These are phyloP conservation scores for Dunckerocampus dactyliophorus DNA, from an alignment of 2,113 vertebrate species.

Conservation along the genomic window DNA sequence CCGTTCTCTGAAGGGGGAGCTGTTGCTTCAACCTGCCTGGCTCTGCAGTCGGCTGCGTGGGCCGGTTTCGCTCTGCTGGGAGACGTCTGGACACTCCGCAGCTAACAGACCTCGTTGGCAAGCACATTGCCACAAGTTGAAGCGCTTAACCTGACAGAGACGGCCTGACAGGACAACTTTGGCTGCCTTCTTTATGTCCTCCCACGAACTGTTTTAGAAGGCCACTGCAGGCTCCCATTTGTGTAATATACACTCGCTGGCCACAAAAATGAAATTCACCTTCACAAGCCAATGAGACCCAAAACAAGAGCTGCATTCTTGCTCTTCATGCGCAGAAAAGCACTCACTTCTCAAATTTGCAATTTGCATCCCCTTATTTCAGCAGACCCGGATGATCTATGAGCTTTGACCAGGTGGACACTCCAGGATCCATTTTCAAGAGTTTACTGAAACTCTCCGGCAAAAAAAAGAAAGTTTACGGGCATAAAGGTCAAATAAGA, in stretches of 20 bases:
- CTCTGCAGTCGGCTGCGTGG: neutral
- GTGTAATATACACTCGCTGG: neutral
- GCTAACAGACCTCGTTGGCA: constrained; percentile 46
- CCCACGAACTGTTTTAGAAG: constrained; percentile 11
- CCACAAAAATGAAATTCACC: no score
- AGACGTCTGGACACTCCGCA: constrained; percentile 33
- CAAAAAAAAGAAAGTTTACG: neutral
- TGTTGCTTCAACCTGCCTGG: constrained; percentile 42
- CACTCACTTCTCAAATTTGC: no score
- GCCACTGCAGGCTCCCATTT: constrained; percentile 18
- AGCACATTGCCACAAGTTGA: constrained; percentile 48
- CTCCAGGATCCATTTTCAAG: neutral
- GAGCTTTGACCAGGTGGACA: no score
- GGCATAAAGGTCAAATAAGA: neutral
- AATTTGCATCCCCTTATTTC: no score
- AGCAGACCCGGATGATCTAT: no score
- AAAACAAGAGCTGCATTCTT: no score
- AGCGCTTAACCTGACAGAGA: constrained; percentile 51
- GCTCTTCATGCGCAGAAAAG: no score
- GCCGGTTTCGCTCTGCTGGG: constrained; percentile 16
- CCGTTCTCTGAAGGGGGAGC: constrained; percentile 39
- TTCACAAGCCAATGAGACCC: no score
- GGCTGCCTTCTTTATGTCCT: neutral
- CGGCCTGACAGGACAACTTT: constrained; percentile 37
- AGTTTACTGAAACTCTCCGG: neutral